Base-by-base conservation (phyloP, 2,113 vertebrate species). In the Pachypanchax playfairii region DNA sequence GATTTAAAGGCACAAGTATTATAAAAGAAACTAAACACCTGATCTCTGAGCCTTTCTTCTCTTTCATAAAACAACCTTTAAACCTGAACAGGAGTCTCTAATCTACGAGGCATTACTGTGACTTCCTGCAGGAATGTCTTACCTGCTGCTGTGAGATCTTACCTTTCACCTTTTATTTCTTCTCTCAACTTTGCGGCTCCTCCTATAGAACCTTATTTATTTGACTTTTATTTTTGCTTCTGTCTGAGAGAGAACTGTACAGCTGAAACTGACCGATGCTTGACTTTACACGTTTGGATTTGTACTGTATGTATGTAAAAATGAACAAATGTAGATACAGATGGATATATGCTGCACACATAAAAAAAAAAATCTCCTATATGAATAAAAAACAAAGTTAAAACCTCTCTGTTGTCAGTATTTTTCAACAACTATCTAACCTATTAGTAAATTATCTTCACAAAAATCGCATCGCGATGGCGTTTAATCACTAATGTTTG, bases 271-370 rank as follows among this genome's bases (percentile, higher is more conserved):
- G 64, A 46, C 39, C 43, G 58, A 38, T 4, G 64, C 79, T 70
- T 47, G 38, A 61, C 69, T 58, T 73, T 59, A 59, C 54, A 67
- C 65, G 75, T 58, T 66, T 64, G 65, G 60, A 64, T 86, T 84
- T 87, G 47, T 82, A 76, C 47, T 49, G 46, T 72, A 57, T 87
- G 46, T 72, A 54, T 88, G 79, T 84, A 88, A 46, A 86, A 75
- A 82, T 85, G 71, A 85, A 85, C 79, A 83, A 82, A 88, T 87
- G 86, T 89, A 89, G 79, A 88, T 88, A 87, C 68, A 86, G 77
- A 87, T 73, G 68, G 75, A 73, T 87, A 85, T 88, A 85, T 82
- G 83, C 47, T 78, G 77, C 83, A 82, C 70, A 87, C 76, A 73
- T 58, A 66, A 78, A 84, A 57, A 80, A 66, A 78, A 84, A 57